These are phyloP conservation scores for Bubalus kerabau DNA, from an alignment of 2,113 vertebrate genomes.

Conservation along the genomic window DNA sequence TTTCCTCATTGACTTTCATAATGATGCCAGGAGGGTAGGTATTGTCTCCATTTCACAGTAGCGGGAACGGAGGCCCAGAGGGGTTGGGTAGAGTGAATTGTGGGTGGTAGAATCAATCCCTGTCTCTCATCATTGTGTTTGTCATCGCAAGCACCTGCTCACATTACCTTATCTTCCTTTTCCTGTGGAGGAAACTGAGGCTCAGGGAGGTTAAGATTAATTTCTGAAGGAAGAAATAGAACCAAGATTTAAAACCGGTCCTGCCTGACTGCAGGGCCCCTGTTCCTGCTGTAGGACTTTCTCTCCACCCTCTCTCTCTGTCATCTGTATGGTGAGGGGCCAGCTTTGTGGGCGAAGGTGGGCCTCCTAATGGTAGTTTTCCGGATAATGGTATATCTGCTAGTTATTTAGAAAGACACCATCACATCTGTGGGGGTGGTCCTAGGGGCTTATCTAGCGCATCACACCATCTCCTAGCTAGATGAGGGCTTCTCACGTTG, in stretches of 20 bases:
- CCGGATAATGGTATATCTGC: neutral
- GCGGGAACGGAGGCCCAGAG: neutral
- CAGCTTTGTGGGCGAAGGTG: accelerated
- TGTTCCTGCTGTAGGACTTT: neutral
- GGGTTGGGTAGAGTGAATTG: too few species aligned
- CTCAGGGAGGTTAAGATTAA: neutral
- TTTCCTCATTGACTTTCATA: neutral
- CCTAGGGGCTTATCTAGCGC: neutral
- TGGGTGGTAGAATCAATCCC: neutral
- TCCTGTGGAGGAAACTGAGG: neutral
- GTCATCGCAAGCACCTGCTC: neutral
- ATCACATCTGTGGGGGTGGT: neutral
- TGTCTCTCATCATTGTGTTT: neutral
- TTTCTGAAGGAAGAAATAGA: neutral
- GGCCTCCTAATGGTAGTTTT: neutral
- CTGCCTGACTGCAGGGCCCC: accelerated
- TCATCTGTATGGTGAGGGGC: accelerated
- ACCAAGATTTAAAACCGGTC: neutral
- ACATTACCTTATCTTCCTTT: neutral
- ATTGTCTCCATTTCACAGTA: accelerated
- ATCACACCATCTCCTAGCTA: neutral
- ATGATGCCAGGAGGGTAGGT: neutral
- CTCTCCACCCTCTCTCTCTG: accelerated
- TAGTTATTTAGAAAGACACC: neutral
- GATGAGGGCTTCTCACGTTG: neutral